These are phyloP conservation scores for Macropodus opercularis DNA, from an alignment of 2,797 vertebrate genomes.

Conservation along the genomic window DNA sequence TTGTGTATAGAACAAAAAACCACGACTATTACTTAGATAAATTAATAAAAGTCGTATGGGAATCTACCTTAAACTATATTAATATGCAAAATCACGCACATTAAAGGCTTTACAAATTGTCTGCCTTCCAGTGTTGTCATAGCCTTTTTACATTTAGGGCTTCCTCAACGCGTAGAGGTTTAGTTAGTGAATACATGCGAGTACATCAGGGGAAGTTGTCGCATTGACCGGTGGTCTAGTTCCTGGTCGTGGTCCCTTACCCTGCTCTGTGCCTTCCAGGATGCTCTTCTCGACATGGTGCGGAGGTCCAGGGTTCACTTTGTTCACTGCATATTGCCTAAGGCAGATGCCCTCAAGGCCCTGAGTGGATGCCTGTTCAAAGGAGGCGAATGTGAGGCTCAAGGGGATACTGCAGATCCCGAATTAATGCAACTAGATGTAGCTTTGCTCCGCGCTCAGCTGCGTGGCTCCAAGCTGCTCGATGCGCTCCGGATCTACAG, in stretches of 20 bases:
- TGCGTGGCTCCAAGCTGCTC: conserved; percentile 91
- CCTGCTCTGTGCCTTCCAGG: conserved; percentile 76
- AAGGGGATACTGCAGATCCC: conserved; percentile 86
- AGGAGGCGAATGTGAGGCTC: conserved; percentile 85
- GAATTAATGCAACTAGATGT: conserved; percentile 93
- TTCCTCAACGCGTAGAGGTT: neutral
- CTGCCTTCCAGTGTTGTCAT: neutral
- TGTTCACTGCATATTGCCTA: conserved; percentile 94
- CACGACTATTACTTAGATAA: neutral
- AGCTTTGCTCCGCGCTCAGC: conserved; percentile 91
- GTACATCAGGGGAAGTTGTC: conserved; percentile 4
- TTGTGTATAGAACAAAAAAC: no score
- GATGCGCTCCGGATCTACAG: conserved; percentile 94
- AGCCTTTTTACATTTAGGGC: no score
- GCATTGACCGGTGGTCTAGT: conserved; percentile 5
- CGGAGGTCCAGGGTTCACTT: conserved; percentile 94
- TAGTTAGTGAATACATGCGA: neutral
- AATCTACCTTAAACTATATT: neutral
- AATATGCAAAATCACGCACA: neutral
- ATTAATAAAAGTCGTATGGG: neutral
- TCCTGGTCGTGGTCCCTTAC: conserved; percentile 21
- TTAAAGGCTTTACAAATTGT: neutral
- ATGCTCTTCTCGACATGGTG: conserved; percentile 94
- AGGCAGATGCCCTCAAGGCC: conserved; percentile 83
- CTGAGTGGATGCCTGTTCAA: conserved; percentile 79